These are phyloP conservation scores for Alethe diademata DNA, from an alignment of 2,113 vertebrate genomes.

Conservation along the genomic window DNA sequence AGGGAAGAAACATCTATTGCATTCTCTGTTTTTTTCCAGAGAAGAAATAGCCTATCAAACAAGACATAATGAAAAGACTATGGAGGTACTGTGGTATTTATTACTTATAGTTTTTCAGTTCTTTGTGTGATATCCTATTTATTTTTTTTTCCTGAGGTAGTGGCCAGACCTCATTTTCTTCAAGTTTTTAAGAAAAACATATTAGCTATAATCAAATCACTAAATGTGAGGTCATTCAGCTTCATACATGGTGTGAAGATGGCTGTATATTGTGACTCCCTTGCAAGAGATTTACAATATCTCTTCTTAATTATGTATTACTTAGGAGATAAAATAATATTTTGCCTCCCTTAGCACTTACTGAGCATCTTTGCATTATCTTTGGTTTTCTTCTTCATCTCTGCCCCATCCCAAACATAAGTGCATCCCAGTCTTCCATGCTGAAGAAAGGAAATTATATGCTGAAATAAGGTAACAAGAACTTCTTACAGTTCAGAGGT, in stretches of 20 bases:
- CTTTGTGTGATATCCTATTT: background rate
- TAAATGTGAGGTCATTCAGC: background rate
- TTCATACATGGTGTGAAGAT: background rate
- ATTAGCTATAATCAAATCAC: background rate
- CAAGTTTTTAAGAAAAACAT: background rate
- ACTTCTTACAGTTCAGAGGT: background rate
- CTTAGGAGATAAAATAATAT: background rate
- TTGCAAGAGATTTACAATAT: background rate
- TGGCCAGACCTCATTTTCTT: background rate
- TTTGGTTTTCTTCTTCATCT: background rate
- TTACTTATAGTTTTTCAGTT: background rate
- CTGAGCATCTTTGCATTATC: background rate
- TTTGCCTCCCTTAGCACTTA: background rate
- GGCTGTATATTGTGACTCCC: background rate
- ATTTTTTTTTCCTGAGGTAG: background rate
- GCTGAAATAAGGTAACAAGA: background rate
- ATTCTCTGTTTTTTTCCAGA: background rate
- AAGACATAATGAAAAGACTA: background rate
- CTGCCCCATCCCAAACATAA: background rate
- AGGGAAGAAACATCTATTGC: background rate
- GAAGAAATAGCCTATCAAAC: background rate
- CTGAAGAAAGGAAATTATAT: background rate
- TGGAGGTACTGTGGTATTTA: background rate
- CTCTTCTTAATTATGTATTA: background rate
- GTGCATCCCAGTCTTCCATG: background rate